These are phyloP conservation scores for Brachionichthys hirsutus DNA, from an alignment of 2,113 vertebrate species.

Conservation along the genomic window DNA sequence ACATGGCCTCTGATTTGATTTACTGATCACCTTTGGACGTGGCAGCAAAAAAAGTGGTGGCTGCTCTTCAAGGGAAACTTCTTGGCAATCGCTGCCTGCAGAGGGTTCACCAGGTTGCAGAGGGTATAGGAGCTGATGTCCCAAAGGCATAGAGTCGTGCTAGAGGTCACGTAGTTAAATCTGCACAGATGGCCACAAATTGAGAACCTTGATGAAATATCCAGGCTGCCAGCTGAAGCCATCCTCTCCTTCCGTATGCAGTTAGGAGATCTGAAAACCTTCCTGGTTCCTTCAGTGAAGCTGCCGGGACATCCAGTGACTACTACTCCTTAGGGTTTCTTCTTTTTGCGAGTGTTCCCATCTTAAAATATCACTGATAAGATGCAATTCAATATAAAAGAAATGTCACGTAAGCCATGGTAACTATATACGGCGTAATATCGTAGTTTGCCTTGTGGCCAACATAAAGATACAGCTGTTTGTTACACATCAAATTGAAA, in stretches of 20 bases:
- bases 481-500: constrained; percentile 46
- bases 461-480: constrained; percentile 63
- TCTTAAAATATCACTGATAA: constrained; percentile 29
- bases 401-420: constrained; percentile 34
- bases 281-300: constrained; percentile 9
- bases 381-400: constrained; percentile 17
- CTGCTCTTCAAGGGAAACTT: constrained; percentile 37
- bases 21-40: constrained; percentile 78
- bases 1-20: constrained; percentile 78
- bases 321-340: constrained; percentile 4
- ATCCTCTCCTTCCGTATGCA: constrained; percentile 7
- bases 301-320: constrained; percentile 13
- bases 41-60: constrained; percentile 74
- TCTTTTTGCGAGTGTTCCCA: constrained; percentile 9
- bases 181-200: constrained; percentile 33
- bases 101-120: constrained; percentile 14
- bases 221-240: constrained; percentile 46
- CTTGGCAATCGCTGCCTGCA: constrained; percentile 16
- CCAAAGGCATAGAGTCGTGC: constrained; percentile 16
- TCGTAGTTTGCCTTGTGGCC: constrained; percentile 23
- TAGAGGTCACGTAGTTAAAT: constrained; percentile 47
- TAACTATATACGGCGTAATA: constrained; percentile 38
- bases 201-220: constrained; percentile 61
- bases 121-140: constrained; percentile 25
- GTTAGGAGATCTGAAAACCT: constrained; percentile 19